These are phyloP conservation scores for Meta bourneti DNA, from an alignment of 2,888 invertebrate genomes.

Conservation along the genomic window DNA sequence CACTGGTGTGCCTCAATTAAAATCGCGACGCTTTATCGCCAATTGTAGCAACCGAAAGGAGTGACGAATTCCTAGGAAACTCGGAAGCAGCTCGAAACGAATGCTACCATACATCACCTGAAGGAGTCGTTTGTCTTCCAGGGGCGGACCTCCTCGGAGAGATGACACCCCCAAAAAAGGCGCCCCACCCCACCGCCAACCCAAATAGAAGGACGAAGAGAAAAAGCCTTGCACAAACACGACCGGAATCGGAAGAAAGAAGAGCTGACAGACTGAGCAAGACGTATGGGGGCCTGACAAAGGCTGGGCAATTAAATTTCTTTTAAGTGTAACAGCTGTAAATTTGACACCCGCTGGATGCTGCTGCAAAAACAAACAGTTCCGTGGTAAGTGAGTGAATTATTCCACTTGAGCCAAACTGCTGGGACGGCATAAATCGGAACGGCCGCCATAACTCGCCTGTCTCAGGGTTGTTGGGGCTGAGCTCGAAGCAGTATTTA, in stretches of 20 bases:
- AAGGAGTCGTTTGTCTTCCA: conserved; percentile 71
- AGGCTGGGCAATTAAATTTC: conserved; percentile 71
- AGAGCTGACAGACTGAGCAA: conserved; percentile 66
- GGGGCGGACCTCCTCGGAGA: conserved; percentile 47
- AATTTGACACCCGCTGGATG: conserved; percentile 56
- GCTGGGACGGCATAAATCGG: too few relatives aligned
- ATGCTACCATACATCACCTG: conserved; percentile 62
- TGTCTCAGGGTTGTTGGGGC: too few relatives aligned
- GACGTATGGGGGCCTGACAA: conserved; percentile 61
- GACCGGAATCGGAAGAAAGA: neutral
- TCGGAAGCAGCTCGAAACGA: conserved; percentile 37
- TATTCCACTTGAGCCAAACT: too few relatives aligned
- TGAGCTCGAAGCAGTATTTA: too few relatives aligned
- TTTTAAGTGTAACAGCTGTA: conserved; percentile 74
- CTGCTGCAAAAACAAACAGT: conserved; percentile 44
- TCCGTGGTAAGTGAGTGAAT: neutral
- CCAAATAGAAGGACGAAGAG: conserved; percentile 11
- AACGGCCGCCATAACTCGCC: too few relatives aligned
- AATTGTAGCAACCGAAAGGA: neutral
- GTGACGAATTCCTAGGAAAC: neutral
- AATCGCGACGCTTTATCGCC: too few relatives aligned
- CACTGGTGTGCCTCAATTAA: too few relatives aligned
- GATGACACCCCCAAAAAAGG: conserved; percentile 26
- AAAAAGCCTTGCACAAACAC: conserved; percentile 6
- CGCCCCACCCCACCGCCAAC: neutral